Percentiles rank a stretch among this genome's conserved stretches.
These are phyloP conservation scores for Oreochromis grahami DNA, from an alignment of 2,797 vertebrate species.

Conservation along the genomic window DNA sequence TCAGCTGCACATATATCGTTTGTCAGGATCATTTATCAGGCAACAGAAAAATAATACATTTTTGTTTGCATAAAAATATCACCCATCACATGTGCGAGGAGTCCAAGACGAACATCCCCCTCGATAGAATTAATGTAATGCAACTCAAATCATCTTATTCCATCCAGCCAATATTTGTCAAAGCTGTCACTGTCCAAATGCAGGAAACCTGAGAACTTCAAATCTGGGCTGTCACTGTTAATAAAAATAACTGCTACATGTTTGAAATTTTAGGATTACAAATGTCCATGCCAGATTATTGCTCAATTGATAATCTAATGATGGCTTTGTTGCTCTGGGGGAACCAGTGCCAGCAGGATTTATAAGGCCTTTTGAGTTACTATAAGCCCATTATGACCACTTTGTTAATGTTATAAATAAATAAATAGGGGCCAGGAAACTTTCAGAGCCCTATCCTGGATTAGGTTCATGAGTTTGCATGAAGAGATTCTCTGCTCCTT, in stretches of 20 bases:
- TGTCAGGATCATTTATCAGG: neutral
- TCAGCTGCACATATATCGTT: neutral
- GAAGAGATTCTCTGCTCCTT: neutral
- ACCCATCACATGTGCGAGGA: neutral
- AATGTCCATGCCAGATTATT: neutral
- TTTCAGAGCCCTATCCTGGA: neutral
- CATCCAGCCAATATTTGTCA: neutral
- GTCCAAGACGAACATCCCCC: neutral
- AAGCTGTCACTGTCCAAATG: neutral
- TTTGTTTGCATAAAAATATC: neutral
- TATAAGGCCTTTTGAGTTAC: neutral
- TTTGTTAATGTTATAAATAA: neutral
- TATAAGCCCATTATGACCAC: neutral
- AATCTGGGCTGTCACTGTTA: neutral
- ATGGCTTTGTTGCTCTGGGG: neutral
- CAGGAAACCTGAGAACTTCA: neutral
- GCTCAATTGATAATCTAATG: neutral
- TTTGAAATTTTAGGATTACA: slow-evolving; percentile 1
- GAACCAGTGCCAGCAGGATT: neutral
- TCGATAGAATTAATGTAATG: neutral
- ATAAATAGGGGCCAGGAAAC: neutral
- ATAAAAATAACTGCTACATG: neutral
- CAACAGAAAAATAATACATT: neutral
- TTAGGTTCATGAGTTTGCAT: neutral
- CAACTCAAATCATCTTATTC: neutral